Conservation (phyloP, 2,113 vertebrate species). For the Caretta caretta region DNA sequence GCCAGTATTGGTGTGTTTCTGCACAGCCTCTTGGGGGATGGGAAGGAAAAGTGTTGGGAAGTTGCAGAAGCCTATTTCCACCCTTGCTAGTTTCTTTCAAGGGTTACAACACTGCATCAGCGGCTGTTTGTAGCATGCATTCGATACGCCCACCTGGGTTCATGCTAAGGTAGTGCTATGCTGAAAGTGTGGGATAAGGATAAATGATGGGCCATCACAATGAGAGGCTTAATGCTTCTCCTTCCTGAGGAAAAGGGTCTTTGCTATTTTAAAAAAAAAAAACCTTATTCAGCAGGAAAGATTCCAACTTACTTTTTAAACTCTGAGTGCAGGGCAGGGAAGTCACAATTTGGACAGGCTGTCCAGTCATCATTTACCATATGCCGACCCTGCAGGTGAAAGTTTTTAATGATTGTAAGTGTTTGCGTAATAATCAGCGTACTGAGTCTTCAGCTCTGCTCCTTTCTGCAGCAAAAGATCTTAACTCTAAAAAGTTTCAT, state of each 20-base stretch:
- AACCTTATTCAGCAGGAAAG: neutral
- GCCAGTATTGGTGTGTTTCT: neutral
- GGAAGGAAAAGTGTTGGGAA: neutral
- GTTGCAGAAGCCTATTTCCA: neutral
- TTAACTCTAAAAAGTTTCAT: neutral
- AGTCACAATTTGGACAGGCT: constrained; percentile 92
- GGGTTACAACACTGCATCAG: neutral
- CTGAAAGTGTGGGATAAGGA: neutral
- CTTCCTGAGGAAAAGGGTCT: neutral
- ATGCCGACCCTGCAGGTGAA: constrained; percentile 87
- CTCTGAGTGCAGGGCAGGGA: constrained; percentile 92
- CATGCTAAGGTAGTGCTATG: neutral
- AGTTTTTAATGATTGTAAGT: neutral
- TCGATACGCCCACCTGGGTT: neutral
- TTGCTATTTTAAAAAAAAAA: neutral
- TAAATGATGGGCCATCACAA: neutral
- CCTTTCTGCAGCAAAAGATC: neutral
- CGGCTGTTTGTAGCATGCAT: neutral
- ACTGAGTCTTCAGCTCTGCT: neutral
- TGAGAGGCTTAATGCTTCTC: neutral
- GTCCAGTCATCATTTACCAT: constrained; percentile 96
- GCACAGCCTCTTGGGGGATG: neutral
- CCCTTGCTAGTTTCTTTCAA: neutral
- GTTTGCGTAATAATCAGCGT: neutral
- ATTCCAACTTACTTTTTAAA: constrained; percentile 86